Conservation (phyloP, 2,113 vertebrate genomes). For the Heterochromis multidens region DNA sequence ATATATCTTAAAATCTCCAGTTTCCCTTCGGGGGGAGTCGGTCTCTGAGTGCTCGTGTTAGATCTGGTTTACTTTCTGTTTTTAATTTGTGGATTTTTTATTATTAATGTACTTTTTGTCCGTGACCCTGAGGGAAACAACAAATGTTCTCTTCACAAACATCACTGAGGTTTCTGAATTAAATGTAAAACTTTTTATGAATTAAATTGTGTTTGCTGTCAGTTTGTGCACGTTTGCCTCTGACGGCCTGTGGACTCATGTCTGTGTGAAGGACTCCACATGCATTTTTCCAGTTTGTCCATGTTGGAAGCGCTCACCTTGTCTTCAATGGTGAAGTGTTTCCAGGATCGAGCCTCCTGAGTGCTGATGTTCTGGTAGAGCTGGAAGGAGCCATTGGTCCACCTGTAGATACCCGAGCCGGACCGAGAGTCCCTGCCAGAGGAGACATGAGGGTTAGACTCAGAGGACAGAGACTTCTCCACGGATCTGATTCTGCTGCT, state of each 20-base stretch:
- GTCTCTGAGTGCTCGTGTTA: too few species aligned
- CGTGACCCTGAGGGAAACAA: background rate
- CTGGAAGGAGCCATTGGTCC: conserved; percentile 82
- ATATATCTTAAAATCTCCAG: too few species aligned
- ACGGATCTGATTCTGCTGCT: background rate
- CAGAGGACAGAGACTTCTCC: background rate
- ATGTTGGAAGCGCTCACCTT: conserved; percentile 69
- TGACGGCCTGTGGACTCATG: rapidly evolving
- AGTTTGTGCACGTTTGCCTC: too few species aligned
- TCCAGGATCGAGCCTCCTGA: conserved; percentile 88
- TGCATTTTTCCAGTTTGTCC: background rate
- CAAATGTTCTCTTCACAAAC: too few species aligned
- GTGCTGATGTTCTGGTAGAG: conserved; percentile 90
- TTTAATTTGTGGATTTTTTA: background rate
- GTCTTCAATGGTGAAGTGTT: conserved; percentile 86
- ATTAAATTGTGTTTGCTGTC: too few species aligned
- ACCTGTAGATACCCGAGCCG: conserved; percentile 85
- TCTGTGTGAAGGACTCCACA: background rate
- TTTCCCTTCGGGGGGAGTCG: too few species aligned
- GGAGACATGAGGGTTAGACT: background rate
- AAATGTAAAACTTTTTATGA: too few species aligned
- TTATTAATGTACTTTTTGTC: background rate
- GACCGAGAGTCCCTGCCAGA: conserved; percentile 56
- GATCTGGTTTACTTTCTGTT: background rate
- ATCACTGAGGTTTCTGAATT: too few species aligned